These are phyloP conservation scores for Centropus bengalensis DNA, from an alignment of 2,113 vertebrate species.

Conservation along the genomic window DNA sequence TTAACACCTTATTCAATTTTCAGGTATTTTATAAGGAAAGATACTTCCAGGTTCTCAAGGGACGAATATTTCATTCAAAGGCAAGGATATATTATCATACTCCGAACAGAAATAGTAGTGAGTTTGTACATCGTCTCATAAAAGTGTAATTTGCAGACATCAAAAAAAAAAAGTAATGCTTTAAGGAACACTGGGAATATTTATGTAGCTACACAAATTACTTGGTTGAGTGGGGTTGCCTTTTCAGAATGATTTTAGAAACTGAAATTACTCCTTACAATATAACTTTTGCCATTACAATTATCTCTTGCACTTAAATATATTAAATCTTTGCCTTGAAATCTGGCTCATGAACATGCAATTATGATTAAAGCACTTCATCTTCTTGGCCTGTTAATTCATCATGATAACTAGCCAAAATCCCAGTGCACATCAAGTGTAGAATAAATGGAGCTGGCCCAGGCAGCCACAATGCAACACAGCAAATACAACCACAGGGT, in stretches of 20 bases:
- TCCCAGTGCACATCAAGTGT: background rate
- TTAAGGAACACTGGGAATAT: constrained; percentile 51
- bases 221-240: background rate
- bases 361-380: constrained; percentile 31
- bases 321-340: constrained; percentile 24
- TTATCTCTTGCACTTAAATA: constrained; percentile 13
- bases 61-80: constrained; percentile 62
- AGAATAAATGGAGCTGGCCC: background rate
- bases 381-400: background rate
- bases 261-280: background rate
- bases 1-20: constrained; percentile 58
- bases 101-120: constrained; percentile 39
- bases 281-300: constrained; percentile 30
- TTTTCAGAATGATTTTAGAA: constrained; percentile 14
- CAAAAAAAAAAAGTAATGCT: background rate
- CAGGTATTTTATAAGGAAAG: constrained; percentile 49
- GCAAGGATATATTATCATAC: constrained; percentile 48
- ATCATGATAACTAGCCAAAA: background rate
- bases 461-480: background rate
- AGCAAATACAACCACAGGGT: background rate
- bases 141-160: constrained; percentile 54
- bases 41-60: constrained; percentile 32
- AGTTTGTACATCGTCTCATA: constrained; percentile 59
- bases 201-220: constrained; percentile 59
- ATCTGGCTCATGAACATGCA: constrained; percentile 10